Base-by-base conservation (phyloP, 2,113 vertebrate species). In the Myiagra hebetior region DNA sequence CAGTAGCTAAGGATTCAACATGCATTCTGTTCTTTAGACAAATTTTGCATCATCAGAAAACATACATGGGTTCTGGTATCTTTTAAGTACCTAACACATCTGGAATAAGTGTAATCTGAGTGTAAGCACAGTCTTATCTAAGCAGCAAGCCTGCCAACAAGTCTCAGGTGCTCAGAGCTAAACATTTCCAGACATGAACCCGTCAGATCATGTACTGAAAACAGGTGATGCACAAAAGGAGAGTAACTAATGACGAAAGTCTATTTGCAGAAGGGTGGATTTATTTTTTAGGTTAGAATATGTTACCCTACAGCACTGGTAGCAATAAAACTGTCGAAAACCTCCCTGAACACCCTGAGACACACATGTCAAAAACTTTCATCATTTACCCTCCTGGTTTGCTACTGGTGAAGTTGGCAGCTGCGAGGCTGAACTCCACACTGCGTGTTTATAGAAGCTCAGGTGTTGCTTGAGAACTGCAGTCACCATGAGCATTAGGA, bases 391-490 rank as follows among this genome's bases (percentile, higher is more conserved):
- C 62, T 88, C 69, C 75, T 35, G 27, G 63, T 77, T 89, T 14
- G 27, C 78, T 92, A 30, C 39, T 82, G 87, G 92, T 83, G 86
- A 96, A 89, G 73, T 13, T 95, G 94, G 90, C 95, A 96, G 67
- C 65, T 69, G 30, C 1, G 4, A 75, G 70, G 89, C n/a, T 49
- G 70, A 89, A 78, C 57, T 89, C 84, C 55, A 90, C 77, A 57
- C 35, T 67, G 55, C 67, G 79, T 87, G 52, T 95, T 94, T 97
- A 74, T 24, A 13, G 15, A 52, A 16, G 13, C 7, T 26, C 82
- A 80, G 95, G 76, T 89, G 81, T 18, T 94, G 89, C 91, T 93
- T 89, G 86, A 97, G 91, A 91, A 85, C 81, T 87, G 89, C 55
- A 76, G 64, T 96, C 95, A 96, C 41, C 82, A 46, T 28, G 30